Evolutionary conservation across 1,140 invertebrate genomes (phyloP).

Genomic region (Leptopilina boulardi): DNA sequence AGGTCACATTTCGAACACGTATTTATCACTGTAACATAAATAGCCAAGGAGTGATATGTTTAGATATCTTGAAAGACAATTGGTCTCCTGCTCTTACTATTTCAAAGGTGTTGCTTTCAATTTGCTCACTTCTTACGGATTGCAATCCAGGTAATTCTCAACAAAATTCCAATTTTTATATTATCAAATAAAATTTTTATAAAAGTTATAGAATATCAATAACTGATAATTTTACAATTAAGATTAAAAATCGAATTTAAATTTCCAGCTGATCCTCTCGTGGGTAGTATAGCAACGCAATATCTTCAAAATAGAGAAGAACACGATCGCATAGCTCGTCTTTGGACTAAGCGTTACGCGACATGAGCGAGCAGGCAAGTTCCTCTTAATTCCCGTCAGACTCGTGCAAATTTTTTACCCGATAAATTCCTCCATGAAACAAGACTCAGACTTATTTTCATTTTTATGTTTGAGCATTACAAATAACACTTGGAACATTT

Average conservation of each 20-base stretch:
- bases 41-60: constrained; percentile 96
- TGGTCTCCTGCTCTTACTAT: constrained; percentile 97
- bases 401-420: constrained; percentile 67
- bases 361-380: constrained; percentile 81
- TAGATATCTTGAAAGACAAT: constrained; percentile 97
- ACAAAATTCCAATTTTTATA: too few relatives aligned
- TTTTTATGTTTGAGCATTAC: constrained; percentile 5
- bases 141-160: constrained; percentile 92
- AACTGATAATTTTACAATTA: constrained; percentile 19
- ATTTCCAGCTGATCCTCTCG: constrained; percentile 93
- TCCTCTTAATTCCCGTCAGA: constrained; percentile 62
- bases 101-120: constrained; percentile 95
- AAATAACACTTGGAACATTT: not conserved
- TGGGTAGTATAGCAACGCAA: constrained; percentile 98
- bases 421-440: constrained; percentile 54
- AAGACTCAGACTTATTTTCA: constrained; percentile 51
- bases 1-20: constrained; percentile 96
- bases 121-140: constrained; percentile 96
- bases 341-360: constrained; percentile 99
- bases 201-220: too few relatives aligned
- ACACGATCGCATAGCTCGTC: constrained; percentile 97
- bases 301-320: constrained; percentile 98
- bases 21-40: constrained; percentile 99
- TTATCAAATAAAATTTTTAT: too few relatives aligned
- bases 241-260: constrained; percentile 46